Base-by-base conservation (phyloP, 2,113 vertebrate genomes). In the Rhineura floridana region DNA sequence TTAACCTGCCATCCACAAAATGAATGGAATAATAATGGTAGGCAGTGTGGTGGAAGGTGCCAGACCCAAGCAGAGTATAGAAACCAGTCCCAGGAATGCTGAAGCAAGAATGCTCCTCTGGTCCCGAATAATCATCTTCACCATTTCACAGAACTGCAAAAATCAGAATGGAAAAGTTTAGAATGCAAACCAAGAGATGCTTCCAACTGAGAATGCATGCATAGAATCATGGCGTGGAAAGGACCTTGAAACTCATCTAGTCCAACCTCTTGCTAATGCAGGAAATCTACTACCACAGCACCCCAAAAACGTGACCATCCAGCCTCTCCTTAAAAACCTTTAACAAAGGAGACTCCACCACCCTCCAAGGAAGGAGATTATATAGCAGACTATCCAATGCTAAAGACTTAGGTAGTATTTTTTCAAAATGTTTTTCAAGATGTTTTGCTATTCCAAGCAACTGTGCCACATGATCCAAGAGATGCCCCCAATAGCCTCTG, bases 1-100 rank as follows among this genome's bases (percentile, higher is more conserved):
- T 96, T 93, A 99, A 87, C 98, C 97, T 63, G 97, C 98, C 98
- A 99, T 99, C 98, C 98, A 99, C 73, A 99, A 91, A 15, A 95
- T 95, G 93, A 99, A 99, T 2, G 98, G 97, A 84, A 99, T 95
- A 28, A 99, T 92, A 85, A 98, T 93, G 15, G 98, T 98, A 82
- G 98, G 98, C 77, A 99, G 95, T 0, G 98, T 97, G 39, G 98
- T 98, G 46, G 95, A 97, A 8, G 97, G 97, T 13, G 96, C 96
- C 94, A 98, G 82, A 28, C 99, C 98, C 3, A 98, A 97, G 86
- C 87, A 98, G 76, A 97, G 11, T 17, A 98, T 97, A 21, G 97
- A 97, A 6, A 95, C 91, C 23, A 98, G 63, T 94, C 98, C 98
- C 90, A 98, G 95, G 17, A 98, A 90, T 42, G 94, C 95, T 0